Evolutionary conservation across 2,888 invertebrate genomes (phyloP), one percentile per base, ranked within the genome.

Genomic region (Sepioteuthis lessoniana): DNA sequence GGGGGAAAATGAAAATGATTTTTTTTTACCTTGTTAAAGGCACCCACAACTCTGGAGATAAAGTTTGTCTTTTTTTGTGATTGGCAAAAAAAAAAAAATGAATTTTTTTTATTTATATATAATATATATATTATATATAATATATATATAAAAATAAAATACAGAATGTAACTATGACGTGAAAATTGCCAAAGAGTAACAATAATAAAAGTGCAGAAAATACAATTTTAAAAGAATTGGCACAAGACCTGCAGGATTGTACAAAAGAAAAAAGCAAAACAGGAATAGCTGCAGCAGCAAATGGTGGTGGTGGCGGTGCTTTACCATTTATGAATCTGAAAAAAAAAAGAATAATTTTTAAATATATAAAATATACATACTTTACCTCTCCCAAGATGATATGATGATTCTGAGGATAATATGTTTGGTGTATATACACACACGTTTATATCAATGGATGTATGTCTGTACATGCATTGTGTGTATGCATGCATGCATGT

Each of bases 21-120:
- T 28, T 42, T 91, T 42, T 38, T 91, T 91, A 5, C 21, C 35
- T n/a, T 91, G 46, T 92, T 46, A 46, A 31, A 92, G 46, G 47
- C 25, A 92, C 46, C 46, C n/a, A 31, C 42, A 92, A 92, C 91
- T 92, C 91, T 92, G 91, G 91, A 92, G 91, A 91, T 91, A 21
- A 91, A 38, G 42, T 92, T 92, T 31, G 31, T 46, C 46, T 46
- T 92, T 42, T 42, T 92, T 92, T 25, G 4, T 91, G 37, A 19
- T 92, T 92, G n/a, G 76, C 76, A 35, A 76, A 76, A n/a, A 31
- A 76, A n/a, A 31, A n/a, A n/a, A 31, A 76, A 0, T n/a, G n/a
- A n/a, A n/a, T n/a, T n/a, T n/a, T n/a, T n/a, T n/a, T n/a, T n/a
- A n/a, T n/a, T n/a, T n/a, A n/a, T n/a, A n/a, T n/a, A n/a, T n/a